These are phyloP conservation scores for Microcebus jonahi DNA, from an alignment of 2,113 vertebrate species.

Conservation along the genomic window DNA sequence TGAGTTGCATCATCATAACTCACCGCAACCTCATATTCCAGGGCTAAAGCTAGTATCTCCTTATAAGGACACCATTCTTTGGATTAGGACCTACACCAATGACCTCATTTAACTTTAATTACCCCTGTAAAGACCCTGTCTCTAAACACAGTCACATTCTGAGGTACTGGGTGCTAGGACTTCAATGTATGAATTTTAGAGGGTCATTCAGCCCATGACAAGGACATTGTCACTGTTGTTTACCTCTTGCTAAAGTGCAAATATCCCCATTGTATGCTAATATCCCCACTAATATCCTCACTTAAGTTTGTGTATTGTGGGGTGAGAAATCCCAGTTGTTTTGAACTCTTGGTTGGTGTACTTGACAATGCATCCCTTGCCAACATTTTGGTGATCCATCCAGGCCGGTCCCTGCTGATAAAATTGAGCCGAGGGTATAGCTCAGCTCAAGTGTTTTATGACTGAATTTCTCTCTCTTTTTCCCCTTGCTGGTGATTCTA, in stretches of 20 bases:
- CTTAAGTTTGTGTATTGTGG: background rate
- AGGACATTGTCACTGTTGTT: background rate
- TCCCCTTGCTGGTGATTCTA: background rate
- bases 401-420: background rate
- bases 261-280: background rate
- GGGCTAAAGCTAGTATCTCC: background rate
- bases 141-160: background rate
- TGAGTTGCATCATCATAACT: too few relatives aligned
- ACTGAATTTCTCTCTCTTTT: background rate
- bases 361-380: background rate
- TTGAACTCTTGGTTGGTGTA: background rate
- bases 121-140: background rate
- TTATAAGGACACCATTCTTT: background rate
- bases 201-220: background rate
- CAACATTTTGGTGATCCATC: background rate
- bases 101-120: background rate
- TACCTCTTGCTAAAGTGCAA: background rate
- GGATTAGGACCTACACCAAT: background rate
- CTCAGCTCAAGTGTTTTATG: background rate
- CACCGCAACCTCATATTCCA: too few relatives aligned
- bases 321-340: background rate
- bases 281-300: background rate
- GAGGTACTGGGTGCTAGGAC: background rate
- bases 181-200: background rate
- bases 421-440: background rate